Percentiles rank a stretch among this genome's conserved stretches.
Conservation (phyloP, 2,797 vertebrate genomes). For the Cyprinodon diabolis region DNA sequence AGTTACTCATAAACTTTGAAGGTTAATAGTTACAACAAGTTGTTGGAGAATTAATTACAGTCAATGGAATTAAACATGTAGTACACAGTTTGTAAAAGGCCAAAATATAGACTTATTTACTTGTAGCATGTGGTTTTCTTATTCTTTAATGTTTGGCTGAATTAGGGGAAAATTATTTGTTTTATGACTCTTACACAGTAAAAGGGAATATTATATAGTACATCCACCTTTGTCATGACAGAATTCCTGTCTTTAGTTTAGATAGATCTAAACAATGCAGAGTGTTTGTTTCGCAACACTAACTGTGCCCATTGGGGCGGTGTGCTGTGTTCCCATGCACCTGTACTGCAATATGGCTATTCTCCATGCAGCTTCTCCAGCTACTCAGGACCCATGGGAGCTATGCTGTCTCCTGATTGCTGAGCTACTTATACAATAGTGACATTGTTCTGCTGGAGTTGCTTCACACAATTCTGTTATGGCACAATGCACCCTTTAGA, state of each 20-base stretch:
- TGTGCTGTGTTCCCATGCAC: constrained; percentile 19
- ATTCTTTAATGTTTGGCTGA: constrained; percentile 15
- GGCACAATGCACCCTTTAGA: constrained; percentile 31
- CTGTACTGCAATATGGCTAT: constrained; percentile 28
- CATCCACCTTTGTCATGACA: constrained; percentile 10
- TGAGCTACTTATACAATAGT: constrained; percentile 55
- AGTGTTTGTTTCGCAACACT: constrained; percentile 24
- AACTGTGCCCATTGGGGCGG: constrained; percentile 38
- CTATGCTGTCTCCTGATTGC: constrained; percentile 55
- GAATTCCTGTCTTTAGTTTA: constrained; percentile 18
- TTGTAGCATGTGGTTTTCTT: constrained; percentile 25
- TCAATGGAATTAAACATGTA: constrained; percentile 46
- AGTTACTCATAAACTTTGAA: constrained; percentile 53
- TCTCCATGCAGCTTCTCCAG: constrained; percentile 47
- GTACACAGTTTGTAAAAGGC: constrained; percentile 33
- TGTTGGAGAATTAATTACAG: constrained; percentile 53
- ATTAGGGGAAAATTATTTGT: constrained; percentile 3
- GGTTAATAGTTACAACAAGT: constrained; percentile 57
- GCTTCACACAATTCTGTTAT: constrained; percentile 30
- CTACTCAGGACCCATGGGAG: constrained; percentile 54
- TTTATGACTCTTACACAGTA: not conserved
- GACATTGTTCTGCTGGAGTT: constrained; percentile 50
- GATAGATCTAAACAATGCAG: constrained; percentile 24
- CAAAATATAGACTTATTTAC: constrained; percentile 32
- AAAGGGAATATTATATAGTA: constrained; percentile 12